These are phyloP conservation scores for Phragmatobia fuliginosa DNA, from an alignment of 2,888 invertebrate genomes.

Conservation along the genomic window DNA sequence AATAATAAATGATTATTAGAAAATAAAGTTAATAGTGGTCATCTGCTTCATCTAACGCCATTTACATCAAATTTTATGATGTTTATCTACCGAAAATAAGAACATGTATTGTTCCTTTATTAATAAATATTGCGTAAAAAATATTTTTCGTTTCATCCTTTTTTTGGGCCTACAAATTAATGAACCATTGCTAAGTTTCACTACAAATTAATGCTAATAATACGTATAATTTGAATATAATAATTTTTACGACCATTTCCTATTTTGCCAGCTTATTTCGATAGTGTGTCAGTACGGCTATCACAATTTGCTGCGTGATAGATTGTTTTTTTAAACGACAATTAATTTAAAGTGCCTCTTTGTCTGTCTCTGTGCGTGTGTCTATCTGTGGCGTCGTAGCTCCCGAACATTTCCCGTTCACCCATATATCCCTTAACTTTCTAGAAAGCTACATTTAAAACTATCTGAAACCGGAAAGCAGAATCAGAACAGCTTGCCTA, in stretches of 20 bases:
- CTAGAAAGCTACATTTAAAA: too few relatives aligned
- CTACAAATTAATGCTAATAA: neutral
- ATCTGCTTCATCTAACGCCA: neutral
- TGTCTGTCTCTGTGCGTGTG: too few relatives aligned
- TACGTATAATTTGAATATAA: neutral
- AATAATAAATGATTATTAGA: neutral
- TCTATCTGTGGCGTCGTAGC: too few relatives aligned
- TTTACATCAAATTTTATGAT: neutral
- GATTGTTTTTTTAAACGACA: too few relatives aligned
- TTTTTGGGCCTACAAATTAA: neutral
- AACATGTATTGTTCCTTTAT: neutral
- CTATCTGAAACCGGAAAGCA: neutral
- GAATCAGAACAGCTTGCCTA: neutral
- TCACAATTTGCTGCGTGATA: too few relatives aligned
- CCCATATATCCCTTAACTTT: too few relatives aligned
- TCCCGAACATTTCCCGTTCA: too few relatives aligned
- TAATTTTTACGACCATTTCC: neutral
- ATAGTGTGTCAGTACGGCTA: too few relatives aligned
- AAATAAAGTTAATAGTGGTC: neutral
- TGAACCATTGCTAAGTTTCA: neutral
- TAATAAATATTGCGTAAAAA: neutral
- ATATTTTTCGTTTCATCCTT: neutral
- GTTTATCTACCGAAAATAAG: neutral
- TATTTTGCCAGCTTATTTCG: neutral
- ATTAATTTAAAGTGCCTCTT: too few relatives aligned